phyloP scores from a whole-genome alignment of 2,797 vertebrate genomes.

The Lepilemur septentrionalis region DNA sequence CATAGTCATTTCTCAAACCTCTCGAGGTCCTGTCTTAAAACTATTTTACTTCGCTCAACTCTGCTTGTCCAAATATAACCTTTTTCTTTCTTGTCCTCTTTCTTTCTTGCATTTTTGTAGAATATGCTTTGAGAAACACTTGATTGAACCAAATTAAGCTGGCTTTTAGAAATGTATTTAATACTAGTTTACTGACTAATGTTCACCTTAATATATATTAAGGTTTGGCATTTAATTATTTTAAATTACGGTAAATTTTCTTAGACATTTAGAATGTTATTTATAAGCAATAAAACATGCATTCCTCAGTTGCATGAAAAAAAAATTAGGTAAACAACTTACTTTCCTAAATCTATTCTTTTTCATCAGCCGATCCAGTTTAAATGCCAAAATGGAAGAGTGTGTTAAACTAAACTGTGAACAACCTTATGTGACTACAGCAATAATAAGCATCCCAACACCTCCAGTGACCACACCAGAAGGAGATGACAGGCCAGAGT shows the following conservation, averaged over 20 bases:
- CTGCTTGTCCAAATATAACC: neutral
- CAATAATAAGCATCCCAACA: slow-evolving; percentile 92
- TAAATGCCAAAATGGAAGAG: slow-evolving; percentile 96
- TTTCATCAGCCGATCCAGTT: slow-evolving; percentile 91
- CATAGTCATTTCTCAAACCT: neutral
- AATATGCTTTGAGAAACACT: neutral
- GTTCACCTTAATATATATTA: neutral
- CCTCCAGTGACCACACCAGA: slow-evolving; percentile 89
- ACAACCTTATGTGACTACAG: slow-evolving; percentile 91
- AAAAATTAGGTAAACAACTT: slow-evolving; percentile 3
- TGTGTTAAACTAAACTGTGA: slow-evolving; percentile 95
- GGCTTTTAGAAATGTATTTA: neutral
- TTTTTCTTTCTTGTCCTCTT: neutral
- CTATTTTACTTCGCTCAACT: neutral
- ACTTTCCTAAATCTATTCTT: slow-evolving; percentile 66
- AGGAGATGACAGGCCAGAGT: slow-evolving; percentile 88
- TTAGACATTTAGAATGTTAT: neutral
- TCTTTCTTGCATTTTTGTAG: neutral
- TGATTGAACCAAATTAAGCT: neutral
- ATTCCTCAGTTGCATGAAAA: neutral
- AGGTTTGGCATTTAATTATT: neutral
- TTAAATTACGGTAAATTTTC: neutral
- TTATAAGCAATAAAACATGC: neutral
- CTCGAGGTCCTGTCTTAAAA: neutral
- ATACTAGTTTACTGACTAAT: neutral